phyloP scores from a whole-genome alignment of 1,140 invertebrate species.

The Arion vulgaris region DNA sequence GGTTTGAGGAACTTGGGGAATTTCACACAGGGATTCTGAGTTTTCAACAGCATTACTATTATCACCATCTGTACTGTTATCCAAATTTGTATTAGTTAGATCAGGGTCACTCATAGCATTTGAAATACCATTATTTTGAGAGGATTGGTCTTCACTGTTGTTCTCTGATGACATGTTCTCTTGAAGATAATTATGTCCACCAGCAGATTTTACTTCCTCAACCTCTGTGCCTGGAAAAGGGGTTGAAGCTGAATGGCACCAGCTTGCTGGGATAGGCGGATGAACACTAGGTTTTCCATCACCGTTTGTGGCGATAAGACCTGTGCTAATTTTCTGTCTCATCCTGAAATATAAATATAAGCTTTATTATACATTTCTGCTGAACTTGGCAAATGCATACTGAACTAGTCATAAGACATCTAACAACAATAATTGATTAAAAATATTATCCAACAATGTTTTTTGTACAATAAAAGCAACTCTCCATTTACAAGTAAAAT shows the following conservation, averaged over 20 bases:
- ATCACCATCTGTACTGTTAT: not conserved
- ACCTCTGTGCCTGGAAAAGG: not conserved
- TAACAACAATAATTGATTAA: no score
- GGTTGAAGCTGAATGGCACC: not conserved
- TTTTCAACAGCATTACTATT: slow-evolving; percentile 25
- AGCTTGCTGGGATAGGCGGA: slow-evolving; percentile 29
- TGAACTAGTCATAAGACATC: no score
- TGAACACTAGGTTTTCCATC: slow-evolving; percentile 34
- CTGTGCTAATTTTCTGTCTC: slow-evolving; percentile 35
- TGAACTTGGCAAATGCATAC: no score
- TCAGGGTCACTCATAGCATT: slow-evolving; percentile 3
- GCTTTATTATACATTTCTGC: no score
- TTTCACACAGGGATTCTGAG: not conserved
- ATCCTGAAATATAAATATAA: slow-evolving; percentile 30
- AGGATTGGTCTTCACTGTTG: not conserved
- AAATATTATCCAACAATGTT: no score
- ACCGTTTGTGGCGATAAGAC: slow-evolving; percentile 29
- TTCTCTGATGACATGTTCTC: slow-evolving; percentile 25
- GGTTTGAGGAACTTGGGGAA: slow-evolving; percentile 1
- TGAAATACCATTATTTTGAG: not conserved
- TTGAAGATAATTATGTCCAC: not conserved
- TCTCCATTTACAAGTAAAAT: no score
- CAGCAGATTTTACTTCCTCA: slow-evolving; percentile 13
- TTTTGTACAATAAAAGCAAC: no score
- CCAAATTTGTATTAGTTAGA: slow-evolving; percentile 14